phyloP scores from a whole-genome alignment of 1,140 invertebrate species.

The Cotesia glomerata region DNA sequence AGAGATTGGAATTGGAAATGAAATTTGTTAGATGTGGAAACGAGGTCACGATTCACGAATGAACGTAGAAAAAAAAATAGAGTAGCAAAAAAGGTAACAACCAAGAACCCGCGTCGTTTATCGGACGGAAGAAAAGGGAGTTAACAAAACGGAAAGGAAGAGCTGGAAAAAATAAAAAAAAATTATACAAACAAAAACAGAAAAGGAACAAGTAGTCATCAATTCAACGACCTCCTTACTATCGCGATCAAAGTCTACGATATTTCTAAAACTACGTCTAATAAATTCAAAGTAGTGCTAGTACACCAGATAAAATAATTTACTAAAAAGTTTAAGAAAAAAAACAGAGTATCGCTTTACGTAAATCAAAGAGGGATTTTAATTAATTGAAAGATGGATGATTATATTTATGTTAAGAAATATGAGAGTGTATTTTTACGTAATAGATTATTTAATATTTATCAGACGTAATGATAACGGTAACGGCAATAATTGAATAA shows the following conservation, averaged over 20 bases:
- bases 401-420: no score
- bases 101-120: constrained; percentile 23
- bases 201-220: constrained; percentile 16
- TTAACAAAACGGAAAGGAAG: background rate
- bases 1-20: constrained; percentile 48
- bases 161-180: background rate
- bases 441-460: no score
- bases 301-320: background rate
- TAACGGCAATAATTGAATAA: no score
- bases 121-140: constrained; percentile 1
- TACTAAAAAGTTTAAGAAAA: background rate
- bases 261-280: background rate
- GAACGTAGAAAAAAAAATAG: no score
- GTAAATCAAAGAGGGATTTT: no score
- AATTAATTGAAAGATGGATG: no score
- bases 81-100: no score
- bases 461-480: no score
- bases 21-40: constrained; percentile 45
- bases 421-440: no score
- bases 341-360: background rate
- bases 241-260: constrained; percentile 22
- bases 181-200: background rate
- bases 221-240: constrained; percentile 17
- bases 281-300: background rate
- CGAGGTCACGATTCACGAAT: constrained; percentile 16